A percentile compares a stretch with the other conserved stretches of the same genome.
Evolutionary conservation across 2,113 vertebrate genomes (phyloP).

Genomic region (Ginglymostoma cirratum): DNA sequence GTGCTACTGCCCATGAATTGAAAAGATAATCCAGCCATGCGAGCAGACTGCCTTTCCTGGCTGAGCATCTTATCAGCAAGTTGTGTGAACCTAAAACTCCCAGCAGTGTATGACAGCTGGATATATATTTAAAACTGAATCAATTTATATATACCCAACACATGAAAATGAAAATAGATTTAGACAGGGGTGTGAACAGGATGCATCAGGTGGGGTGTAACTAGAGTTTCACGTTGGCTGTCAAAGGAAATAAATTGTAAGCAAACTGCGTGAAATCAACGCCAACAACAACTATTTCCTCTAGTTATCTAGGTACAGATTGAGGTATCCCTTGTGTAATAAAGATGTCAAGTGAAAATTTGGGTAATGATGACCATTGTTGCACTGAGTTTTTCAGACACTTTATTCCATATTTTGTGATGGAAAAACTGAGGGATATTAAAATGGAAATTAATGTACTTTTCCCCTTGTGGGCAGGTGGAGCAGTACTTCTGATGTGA

Average conservation of each 20-base stretch:
- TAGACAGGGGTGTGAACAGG: neutral
- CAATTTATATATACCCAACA: neutral
- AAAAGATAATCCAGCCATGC: neutral
- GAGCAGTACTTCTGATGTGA: neutral
- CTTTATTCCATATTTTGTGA: neutral
- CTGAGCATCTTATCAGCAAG: neutral
- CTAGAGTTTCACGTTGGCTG: neutral
- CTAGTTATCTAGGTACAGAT: neutral
- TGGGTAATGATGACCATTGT: neutral
- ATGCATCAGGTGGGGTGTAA: neutral
- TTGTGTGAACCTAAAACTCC: neutral
- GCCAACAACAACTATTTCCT: neutral
- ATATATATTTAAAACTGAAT: neutral
- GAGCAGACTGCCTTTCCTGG: neutral
- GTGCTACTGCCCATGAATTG: neutral
- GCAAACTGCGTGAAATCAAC: neutral
- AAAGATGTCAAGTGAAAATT: neutral
- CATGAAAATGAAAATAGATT: neutral
- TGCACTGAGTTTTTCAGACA: neutral
- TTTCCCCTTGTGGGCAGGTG: neutral
- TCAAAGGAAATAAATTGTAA: neutral
- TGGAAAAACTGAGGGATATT: neutral
- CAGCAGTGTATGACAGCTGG: neutral
- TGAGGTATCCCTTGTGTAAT: neutral
- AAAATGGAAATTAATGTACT: neutral